Base-by-base conservation (phyloP, 2,797 vertebrate species). In the Cichlasoma orientale region DNA sequence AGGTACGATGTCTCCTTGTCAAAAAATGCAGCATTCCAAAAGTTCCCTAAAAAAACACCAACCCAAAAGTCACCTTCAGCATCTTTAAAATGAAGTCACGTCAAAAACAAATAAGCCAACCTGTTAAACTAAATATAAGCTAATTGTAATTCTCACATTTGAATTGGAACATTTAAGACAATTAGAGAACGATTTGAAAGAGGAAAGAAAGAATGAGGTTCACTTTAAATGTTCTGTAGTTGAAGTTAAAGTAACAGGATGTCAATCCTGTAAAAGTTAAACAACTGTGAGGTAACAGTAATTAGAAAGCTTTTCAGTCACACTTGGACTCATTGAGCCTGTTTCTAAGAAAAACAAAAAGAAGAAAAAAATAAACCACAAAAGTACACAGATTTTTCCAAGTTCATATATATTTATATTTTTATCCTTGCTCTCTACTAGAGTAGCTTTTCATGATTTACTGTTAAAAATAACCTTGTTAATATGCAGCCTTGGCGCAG, bases 1-100 rank as follows among this genome's bases (percentile, higher is more conserved):
- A 98, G 96, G 91, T 96, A 97, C 10, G 97, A 97, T 1, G 96
- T 92, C 87, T 97, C 96, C 21, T 96, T 97, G 86, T 97, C 96
- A 84, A 99, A 99, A 76, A 95, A 98, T 7, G 96, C 98, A 1
- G 97, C 96, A 82, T 98, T 98, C 98, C 98, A 99, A 88, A 97
- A 97, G 61, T 95, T 95, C 36, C 91, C 95, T 96, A 82, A 77
- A 27, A 82, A 61, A 73, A 13, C 0, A 84, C 41, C 1, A 4
- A 4, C 4, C 56, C 23, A n/a, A 54, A 73, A 18, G 7, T 4
- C 33, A 56, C 21, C 16, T 16, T 59, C 10, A 63, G 33, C 8
- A 33, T 54, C 2, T 56, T 70, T 23, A 38, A 70, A 55, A 7
- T 2, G 18, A 57, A 56, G 27, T 31, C 10, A 25, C 36, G 12